These are phyloP conservation scores for Caradrina kadenii DNA, from an alignment of 2,888 invertebrate genomes.

Conservation along the genomic window DNA sequence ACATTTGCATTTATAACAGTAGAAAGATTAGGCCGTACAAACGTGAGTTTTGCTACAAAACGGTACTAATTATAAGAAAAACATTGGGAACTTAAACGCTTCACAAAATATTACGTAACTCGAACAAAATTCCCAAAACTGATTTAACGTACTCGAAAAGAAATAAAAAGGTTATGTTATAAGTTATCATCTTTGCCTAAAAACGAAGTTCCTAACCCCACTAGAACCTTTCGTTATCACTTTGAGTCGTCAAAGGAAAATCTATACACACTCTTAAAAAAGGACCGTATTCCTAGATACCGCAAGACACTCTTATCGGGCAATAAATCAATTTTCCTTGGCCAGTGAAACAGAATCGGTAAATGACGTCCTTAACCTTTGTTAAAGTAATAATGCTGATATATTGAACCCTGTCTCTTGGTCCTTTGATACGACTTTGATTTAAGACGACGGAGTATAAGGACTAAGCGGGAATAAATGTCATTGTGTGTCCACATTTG, in stretches of 20 bases:
- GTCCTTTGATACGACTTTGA: constrained; percentile 54
- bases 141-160: background rate
- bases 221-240: constrained; percentile 31
- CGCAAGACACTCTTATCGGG: constrained; percentile 41
- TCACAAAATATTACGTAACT: background rate
- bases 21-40: no score
- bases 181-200: background rate
- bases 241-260: constrained; percentile 30
- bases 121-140: background rate
- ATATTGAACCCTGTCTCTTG: constrained; percentile 50
- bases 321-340: constrained; percentile 65
- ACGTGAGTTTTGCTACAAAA: no score
- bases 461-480: constrained; percentile 33
- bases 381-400: constrained; percentile 65
- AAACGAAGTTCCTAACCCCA: constrained; percentile 5
- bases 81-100: no score
- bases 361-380: constrained; percentile 64
- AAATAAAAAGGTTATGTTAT: background rate
- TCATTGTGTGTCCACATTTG: constrained; percentile 26
- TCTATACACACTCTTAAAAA: constrained; percentile 29
- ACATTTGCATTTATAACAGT: no score
- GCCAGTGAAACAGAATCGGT: constrained; percentile 63
- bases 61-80: no score
- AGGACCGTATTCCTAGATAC: constrained; percentile 39
- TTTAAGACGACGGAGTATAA: constrained; percentile 35